These are phyloP conservation scores for Tauraco hartlaubi DNA, from an alignment of 2,797 vertebrate genomes.

Conservation along the genomic window DNA sequence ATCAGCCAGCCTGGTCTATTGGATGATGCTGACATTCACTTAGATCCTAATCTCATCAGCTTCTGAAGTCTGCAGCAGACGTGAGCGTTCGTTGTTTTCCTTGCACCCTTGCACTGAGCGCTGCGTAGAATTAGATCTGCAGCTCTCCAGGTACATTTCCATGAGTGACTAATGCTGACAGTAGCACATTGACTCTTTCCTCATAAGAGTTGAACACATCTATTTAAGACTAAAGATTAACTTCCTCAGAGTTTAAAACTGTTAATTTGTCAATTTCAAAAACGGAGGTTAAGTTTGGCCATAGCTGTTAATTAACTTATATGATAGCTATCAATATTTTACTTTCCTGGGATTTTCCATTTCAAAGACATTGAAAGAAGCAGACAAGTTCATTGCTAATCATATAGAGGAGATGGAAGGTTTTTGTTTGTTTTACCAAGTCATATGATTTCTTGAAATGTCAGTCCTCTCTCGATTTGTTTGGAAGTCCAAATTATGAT, in stretches of 20 bases:
- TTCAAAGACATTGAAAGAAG: constrained; percentile 33
- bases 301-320: constrained; percentile 82
- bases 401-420: background rate
- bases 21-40: background rate
- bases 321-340: constrained; percentile 67
- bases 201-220: constrained; percentile 67
- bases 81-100: background rate
- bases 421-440: background rate
- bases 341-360: constrained; percentile 64
- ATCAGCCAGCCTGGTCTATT: background rate
- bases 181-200: constrained; percentile 48
- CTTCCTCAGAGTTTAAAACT: constrained; percentile 66
- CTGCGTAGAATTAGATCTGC: background rate
- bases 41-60: background rate
- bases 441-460: background rate
- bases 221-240: constrained; percentile 79
- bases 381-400: background rate
- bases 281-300: constrained; percentile 68
- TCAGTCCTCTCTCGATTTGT: background rate
- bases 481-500: background rate
- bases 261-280: constrained; percentile 76
- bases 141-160: constrained; percentile 43
- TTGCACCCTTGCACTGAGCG: background rate
- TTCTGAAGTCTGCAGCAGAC: background rate
- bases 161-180: constrained; percentile 59